A percentile compares a stretch with the other conserved stretches of the same genome.
Conservation (phyloP, 2,797 vertebrate species). For the Aplochiton taeniatus region DNA sequence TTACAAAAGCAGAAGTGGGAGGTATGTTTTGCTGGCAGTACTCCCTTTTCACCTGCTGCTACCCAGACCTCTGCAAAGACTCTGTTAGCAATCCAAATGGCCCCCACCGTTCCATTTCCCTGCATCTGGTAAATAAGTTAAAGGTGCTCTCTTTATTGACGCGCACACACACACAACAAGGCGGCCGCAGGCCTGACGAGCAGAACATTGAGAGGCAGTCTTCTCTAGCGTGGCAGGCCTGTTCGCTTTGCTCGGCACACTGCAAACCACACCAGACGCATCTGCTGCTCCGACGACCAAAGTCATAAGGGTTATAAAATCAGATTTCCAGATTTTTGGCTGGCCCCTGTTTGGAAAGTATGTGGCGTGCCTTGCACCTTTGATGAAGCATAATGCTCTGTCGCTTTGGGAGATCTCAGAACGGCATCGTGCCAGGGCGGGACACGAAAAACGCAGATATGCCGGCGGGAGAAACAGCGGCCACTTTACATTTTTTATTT, state of each 20-base stretch:
- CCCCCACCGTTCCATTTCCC: conserved; percentile 45
- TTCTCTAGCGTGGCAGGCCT: conserved; percentile 54
- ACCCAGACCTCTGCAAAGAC: conserved; percentile 65
- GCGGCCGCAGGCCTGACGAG: conserved; percentile 60
- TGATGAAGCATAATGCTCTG: conserved; percentile 65
- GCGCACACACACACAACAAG: conserved; percentile 70
- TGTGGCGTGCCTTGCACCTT: conserved; percentile 66
- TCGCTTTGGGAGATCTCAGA: conserved; percentile 57
- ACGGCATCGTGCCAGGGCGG: conserved; percentile 59
- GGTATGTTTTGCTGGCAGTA: conserved; percentile 60
- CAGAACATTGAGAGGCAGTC: conserved; percentile 55
- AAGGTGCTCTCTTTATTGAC: conserved; percentile 73
- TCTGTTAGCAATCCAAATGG: conserved; percentile 57
- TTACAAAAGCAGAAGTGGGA: conserved; percentile 50
- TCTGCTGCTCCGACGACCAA: conserved; percentile 71
- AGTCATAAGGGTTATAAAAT: conserved; percentile 72
- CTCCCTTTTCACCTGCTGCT: conserved; percentile 73
- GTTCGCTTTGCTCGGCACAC: conserved; percentile 65
- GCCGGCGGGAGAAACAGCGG: conserved; percentile 65
- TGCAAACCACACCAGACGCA: conserved; percentile 71
- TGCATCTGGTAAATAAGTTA: conserved; percentile 74
- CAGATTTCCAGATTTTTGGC: conserved; percentile 80
- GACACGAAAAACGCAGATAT: conserved; percentile 55
- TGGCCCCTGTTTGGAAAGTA: conserved; percentile 68
- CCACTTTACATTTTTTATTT: conserved; percentile 71